These are phyloP conservation scores for Caerostris extrusa DNA, from an alignment of 1,140 invertebrate species.

Conservation along the genomic window DNA sequence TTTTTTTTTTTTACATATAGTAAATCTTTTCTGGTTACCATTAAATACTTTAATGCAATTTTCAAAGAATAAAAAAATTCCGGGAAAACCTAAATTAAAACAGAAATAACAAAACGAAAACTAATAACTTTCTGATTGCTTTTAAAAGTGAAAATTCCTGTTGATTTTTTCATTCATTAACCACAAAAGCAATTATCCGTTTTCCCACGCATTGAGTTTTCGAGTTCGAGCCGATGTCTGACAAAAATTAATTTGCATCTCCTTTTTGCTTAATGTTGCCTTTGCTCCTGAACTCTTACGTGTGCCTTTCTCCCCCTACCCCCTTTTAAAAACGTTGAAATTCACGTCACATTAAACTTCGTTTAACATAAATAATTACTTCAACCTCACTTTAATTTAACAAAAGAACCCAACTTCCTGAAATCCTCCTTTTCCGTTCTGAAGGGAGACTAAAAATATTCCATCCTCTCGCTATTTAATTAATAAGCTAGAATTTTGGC, in stretches of 20 bases:
- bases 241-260: constrained; percentile 49
- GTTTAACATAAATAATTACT: constrained; percentile 72
- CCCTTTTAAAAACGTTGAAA: constrained; percentile 20
- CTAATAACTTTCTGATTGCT: too few species aligned
- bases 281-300: background rate
- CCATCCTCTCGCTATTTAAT: constrained; percentile 5
- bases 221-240: constrained; percentile 76
- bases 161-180: constrained; percentile 80
- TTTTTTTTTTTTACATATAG: too few species aligned
- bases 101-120: too few species aligned
- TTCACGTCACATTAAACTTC: constrained; percentile 66
- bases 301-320: background rate
- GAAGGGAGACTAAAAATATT: constrained; percentile 41
- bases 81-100: too few species aligned
- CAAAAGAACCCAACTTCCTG: background rate
- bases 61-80: too few species aligned
- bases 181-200: constrained; percentile 2
- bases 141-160: background rate
- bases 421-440: background rate
- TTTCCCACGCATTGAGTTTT: constrained; percentile 74
- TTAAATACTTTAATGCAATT: too few species aligned
- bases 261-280: background rate
- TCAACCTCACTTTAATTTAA: constrained; percentile 46
- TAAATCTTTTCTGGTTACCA: too few species aligned
- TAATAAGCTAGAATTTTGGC: constrained; percentile 51